Evolutionary conservation across 2,888 invertebrate species (phyloP), one percentile per base, ranked within the genome.

Genomic region (Ptychoptera albimana): DNA sequence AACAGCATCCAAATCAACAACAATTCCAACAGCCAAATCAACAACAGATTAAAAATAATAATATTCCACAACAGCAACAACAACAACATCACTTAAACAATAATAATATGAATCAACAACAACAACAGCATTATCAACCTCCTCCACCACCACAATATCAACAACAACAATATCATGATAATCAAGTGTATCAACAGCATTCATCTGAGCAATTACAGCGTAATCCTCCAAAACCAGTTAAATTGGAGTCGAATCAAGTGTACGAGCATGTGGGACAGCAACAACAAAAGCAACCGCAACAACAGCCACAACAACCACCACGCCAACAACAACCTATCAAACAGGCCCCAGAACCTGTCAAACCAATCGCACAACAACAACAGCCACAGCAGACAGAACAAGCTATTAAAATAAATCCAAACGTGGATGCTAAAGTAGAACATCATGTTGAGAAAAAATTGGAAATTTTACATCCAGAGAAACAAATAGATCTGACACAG

Each of bases 241-340:
- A 57, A 13, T 43, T 60, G 29, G 50, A 58, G 48, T 52, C 51
- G 1, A 58, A 60, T 48, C 59, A 60, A 46, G 56, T 55, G 3
- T 59, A 60, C 46, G 55, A 60, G 39, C 51, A 56, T 41, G 55
- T 50, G 13, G 13, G 31, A 11, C 31, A 40, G 10, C 29, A 29
- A 31, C 39, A 40, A 30, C 30, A 30, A 10, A 13, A 14, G 13
- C 35, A 15, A 30, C 36, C 31, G 7, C 14, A 12, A n/a, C 30
- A 31, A 32, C n/a, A 11, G 14, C 31, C 8, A 40, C 31, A 32
- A 5, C 54, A 51, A 42, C 51, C 44, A 8, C 53, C 52, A 42
- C 47, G 47, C 29, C 49, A 47, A 41, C 46, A 40, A 31, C 40
- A 13, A 32, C 30, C 30, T 10, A n/a, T 40, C 3, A 30, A 40